These are phyloP conservation scores for Anguilla pacifica DNA, from an alignment of 2,797 vertebrate species.

Conservation along the genomic window DNA sequence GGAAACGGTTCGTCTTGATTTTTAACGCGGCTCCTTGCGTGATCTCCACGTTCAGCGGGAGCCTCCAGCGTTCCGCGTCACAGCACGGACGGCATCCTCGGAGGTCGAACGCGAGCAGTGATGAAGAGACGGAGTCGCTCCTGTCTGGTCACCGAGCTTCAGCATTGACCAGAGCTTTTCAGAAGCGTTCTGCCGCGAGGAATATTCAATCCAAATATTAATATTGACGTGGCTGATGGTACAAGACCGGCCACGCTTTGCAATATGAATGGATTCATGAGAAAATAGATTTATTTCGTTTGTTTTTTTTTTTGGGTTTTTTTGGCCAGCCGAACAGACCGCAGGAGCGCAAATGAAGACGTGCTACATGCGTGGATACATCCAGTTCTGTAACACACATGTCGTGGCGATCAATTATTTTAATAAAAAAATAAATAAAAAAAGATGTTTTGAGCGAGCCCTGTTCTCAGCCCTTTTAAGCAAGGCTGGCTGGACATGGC, in stretches of 20 bases:
- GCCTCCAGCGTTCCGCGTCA: conserved; percentile 67
- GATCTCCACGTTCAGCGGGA: conserved; percentile 74
- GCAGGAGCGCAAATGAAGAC: neutral
- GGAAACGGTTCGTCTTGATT: neutral
- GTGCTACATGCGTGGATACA: neutral
- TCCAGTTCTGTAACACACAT: neutral
- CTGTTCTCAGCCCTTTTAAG: conserved; percentile 1
- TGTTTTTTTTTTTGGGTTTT: neutral
- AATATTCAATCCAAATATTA: conserved; percentile 12
- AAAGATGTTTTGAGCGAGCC: neutral
- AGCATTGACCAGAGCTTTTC: neutral
- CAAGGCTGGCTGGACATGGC: neutral
- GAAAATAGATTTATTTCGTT: neutral
- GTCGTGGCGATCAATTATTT: conserved; percentile 15
- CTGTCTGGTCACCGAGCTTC: neutral
- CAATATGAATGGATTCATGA: neutral
- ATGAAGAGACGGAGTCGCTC: neutral
- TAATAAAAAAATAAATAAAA: neutral
- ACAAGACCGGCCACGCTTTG: neutral
- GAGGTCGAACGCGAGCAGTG: conserved; percentile 18
- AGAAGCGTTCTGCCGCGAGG: neutral
- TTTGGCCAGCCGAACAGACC: neutral
- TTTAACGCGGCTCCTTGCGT: conserved; percentile 53
- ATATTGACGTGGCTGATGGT: neutral
- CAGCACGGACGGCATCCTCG: conserved; percentile 66